Percentiles rank a stretch among this genome's conserved stretches.
These are phyloP conservation scores for Drosophila parthenogenetica DNA, from an alignment of 2,888 invertebrate species.

Conservation along the genomic window DNA sequence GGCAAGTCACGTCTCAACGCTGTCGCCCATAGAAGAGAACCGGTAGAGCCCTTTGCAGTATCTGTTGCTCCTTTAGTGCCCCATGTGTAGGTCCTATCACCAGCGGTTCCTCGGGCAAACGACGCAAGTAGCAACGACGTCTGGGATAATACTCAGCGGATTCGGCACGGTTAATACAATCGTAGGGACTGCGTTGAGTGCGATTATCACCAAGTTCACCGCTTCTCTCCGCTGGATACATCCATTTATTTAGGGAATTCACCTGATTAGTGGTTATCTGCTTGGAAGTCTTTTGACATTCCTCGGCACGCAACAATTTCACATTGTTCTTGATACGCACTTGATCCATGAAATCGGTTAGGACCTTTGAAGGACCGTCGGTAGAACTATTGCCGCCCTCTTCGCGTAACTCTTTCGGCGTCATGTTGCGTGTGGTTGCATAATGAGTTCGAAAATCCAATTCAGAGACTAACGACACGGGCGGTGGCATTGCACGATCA, in stretches of 20 bases:
- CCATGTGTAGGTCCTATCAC: slow-evolving; percentile 41
- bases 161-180: background rate
- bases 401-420: background rate
- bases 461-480: slow-evolving; percentile 41
- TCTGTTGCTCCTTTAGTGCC: slow-evolving; percentile 36
- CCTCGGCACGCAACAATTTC: background rate
- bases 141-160: slow-evolving; percentile 4
- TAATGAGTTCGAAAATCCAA: slow-evolving; percentile 37
- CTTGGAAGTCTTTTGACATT: background rate
- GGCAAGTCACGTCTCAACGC: background rate
- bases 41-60: slow-evolving; percentile 22
- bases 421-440: slow-evolving; percentile 8
- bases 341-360: background rate
- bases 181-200: background rate
- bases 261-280: background rate
- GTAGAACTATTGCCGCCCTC: background rate
- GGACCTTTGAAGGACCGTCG: background rate
- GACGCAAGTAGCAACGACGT: slow-evolving; percentile 43
- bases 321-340: background rate
- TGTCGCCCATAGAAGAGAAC: slow-evolving; percentile 41
- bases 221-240: background rate
- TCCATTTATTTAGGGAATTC: background rate
- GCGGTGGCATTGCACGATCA: slow-evolving; percentile 4
- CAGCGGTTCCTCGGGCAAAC: slow-evolving; percentile 39
- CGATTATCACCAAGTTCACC: background rate